Evolutionary conservation across 2,113 vertebrate species (phyloP).

Genomic region (Lichenostomus cassidix): DNA sequence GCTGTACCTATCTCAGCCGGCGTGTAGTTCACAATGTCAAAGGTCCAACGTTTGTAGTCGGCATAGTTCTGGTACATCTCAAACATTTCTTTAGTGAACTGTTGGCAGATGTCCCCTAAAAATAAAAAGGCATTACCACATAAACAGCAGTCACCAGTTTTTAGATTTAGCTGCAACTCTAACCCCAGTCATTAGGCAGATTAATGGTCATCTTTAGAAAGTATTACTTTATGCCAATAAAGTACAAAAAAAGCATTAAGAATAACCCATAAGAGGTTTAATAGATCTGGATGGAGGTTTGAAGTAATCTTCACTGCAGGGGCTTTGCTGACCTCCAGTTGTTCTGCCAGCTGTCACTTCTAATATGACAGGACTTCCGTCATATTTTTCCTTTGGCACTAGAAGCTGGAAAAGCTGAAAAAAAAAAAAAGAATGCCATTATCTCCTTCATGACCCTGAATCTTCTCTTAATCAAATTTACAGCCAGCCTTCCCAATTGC

Average conservation of each 20-base stretch:
- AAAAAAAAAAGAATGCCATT: neutral
- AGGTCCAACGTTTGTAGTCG: conserved; percentile 85
- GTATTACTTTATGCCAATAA: neutral
- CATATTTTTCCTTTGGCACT: conserved; percentile 82
- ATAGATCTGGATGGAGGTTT: neutral
- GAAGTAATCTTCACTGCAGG: conserved; percentile 12
- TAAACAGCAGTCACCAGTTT: neutral
- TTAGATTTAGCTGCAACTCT: neutral
- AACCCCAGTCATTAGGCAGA: neutral
- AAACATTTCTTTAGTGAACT: conserved; percentile 93
- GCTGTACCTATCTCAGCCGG: conserved; percentile 84
- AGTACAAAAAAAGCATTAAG: neutral
- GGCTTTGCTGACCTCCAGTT: conserved; percentile 86
- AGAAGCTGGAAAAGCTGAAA: conserved; percentile 83
- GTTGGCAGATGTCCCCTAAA: conserved; percentile 95
- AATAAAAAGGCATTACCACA: neutral
- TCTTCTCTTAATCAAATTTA: neutral
- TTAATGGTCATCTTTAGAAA: neutral
- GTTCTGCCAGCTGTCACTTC: conserved; percentile 93
- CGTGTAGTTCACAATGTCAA: conserved; percentile 85
- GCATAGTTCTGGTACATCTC: conserved; percentile 92
- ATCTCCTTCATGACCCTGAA: neutral
- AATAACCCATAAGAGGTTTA: neutral
- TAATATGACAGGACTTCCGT: conserved; percentile 80
- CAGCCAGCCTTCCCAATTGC: neutral